Conservation (phyloP, 2,888 invertebrate genomes). For the Brachypalpus laphriformis region DNA sequence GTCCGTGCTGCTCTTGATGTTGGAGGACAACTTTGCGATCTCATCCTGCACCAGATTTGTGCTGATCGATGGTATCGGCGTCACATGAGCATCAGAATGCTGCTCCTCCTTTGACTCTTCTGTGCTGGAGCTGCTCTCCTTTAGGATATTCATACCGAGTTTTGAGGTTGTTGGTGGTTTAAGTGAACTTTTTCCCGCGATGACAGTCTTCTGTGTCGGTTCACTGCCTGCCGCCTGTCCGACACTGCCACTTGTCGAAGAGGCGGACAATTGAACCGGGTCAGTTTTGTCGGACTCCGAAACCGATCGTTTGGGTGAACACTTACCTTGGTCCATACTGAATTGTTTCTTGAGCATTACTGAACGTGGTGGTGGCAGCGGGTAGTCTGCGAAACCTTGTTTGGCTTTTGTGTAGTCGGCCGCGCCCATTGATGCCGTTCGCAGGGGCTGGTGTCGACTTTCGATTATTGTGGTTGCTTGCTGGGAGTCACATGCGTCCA, state of each 20-base stretch:
- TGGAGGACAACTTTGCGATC: slow-evolving; percentile 83
- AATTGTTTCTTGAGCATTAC: slow-evolving; percentile 82
- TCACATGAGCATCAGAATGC: slow-evolving; percentile 70
- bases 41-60: slow-evolving; percentile 82
- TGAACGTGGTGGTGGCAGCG: slow-evolving; percentile 78
- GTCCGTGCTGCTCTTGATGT: slow-evolving; percentile 83
- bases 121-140: slow-evolving; percentile 83
- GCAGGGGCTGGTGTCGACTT: slow-evolving; percentile 78
- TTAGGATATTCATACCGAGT: slow-evolving; percentile 82
- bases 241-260: slow-evolving; percentile 48
- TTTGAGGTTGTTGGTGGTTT: slow-evolving; percentile 79
- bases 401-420: slow-evolving; percentile 77
- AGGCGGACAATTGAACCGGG: slow-evolving; percentile 53
- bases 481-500: slow-evolving; percentile 80
- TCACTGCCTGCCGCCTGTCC: slow-evolving; percentile 58
- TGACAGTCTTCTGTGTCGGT: slow-evolving; percentile 73
- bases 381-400: slow-evolving; percentile 75
- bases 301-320: slow-evolving; percentile 76
- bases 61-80: slow-evolving; percentile 81
- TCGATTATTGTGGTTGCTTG: slow-evolving; percentile 76
- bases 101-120: slow-evolving; percentile 82
- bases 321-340: slow-evolving; percentile 82
- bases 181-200: slow-evolving; percentile 80
- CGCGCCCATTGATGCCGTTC: slow-evolving; percentile 81
- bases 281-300: slow-evolving; percentile 75